Evolutionary conservation across 1,140 invertebrate species (phyloP), one percentile per base, ranked within the genome.

Genomic region (Contarinia nasturtii): DNA sequence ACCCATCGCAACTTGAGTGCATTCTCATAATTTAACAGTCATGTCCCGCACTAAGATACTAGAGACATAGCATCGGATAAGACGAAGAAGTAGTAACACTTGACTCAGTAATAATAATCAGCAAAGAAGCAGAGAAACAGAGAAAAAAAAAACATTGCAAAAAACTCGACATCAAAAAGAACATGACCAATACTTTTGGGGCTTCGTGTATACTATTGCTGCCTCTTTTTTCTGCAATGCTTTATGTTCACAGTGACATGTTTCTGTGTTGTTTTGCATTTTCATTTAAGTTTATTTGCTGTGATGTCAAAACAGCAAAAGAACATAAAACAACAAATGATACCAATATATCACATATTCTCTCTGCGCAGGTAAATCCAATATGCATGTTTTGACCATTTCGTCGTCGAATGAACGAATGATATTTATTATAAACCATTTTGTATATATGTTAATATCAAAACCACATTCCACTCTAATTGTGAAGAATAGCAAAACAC

Each of bases 181-280:
- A 40, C 18, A 19, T 19, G 38, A 15, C 38, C n/a, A 7, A 40
- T 40, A 15, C 18, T n/a, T 19, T 15, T 15, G n/a, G 38, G 18
- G 18, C 18, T 40, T 40, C 15, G 36, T 43, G 5, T 34, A 17
- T 51, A 33, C 19, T 14, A 17, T n/a, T n/a, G n/a, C n/a, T n/a
- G n/a, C n/a, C 44, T 46, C 51, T 55, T 52, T 57, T 55, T 48
- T 54, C 55, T 57, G 53, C 56, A 57, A 57, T 57, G 55, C n/a
- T n/a, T n/a, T 27, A 27, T 10, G 27, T 3, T 27, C 4, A 27
- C 27, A n/a, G n/a, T 57, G 56, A 52, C 56, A 66, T 75, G 73
- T 46, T 64, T 67, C 54, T 57, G 67, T 50, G 60, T 72, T 53
- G 66, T 68, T 18, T 51, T 67, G 50, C 52, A 57, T 58, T 58